Evolutionary conservation across 2,113 vertebrate genomes (phyloP).

Genomic region (Empidonax alnorum): DNA sequence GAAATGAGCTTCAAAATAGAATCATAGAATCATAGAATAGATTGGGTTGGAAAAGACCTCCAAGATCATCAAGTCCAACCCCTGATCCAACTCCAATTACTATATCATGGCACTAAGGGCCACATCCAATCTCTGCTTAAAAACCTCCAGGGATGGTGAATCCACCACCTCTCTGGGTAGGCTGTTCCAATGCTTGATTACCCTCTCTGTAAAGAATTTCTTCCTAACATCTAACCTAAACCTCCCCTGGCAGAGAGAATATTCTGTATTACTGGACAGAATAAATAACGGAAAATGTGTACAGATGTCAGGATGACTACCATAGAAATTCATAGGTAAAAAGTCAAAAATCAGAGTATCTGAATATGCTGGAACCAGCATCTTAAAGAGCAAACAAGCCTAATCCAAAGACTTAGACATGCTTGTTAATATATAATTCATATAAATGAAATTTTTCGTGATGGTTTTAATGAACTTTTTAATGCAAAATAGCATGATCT

Average conservation of each 20-base stretch:
- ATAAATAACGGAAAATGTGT: not conserved
- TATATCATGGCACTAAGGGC: too few species aligned
- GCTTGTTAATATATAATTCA: not conserved
- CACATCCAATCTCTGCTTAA: too few species aligned
- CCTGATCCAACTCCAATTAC: too few species aligned
- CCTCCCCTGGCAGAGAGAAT: too few species aligned
- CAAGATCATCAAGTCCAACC: too few species aligned
- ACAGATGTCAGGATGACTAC: not conserved
- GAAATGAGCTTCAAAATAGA: not conserved
- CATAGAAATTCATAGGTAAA: not conserved
- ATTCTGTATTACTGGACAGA: not conserved
- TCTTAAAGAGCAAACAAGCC: not conserved
- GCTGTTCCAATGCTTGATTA: too few species aligned
- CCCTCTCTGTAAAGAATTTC: too few species aligned
- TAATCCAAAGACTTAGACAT: not conserved
- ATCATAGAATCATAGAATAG: too few species aligned
- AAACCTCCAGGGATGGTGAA: too few species aligned
- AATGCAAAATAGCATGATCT: not conserved
- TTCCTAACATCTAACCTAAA: too few species aligned
- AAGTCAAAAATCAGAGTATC: not conserved
- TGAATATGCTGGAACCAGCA: not conserved
- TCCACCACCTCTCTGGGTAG: too few species aligned
- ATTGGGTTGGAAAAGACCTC: too few species aligned
- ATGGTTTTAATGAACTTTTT: not conserved
- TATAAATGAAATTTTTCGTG: not conserved